These are phyloP conservation scores for Maniola jurtina DNA, from an alignment of 1,140 invertebrate genomes.

Conservation along the genomic window DNA sequence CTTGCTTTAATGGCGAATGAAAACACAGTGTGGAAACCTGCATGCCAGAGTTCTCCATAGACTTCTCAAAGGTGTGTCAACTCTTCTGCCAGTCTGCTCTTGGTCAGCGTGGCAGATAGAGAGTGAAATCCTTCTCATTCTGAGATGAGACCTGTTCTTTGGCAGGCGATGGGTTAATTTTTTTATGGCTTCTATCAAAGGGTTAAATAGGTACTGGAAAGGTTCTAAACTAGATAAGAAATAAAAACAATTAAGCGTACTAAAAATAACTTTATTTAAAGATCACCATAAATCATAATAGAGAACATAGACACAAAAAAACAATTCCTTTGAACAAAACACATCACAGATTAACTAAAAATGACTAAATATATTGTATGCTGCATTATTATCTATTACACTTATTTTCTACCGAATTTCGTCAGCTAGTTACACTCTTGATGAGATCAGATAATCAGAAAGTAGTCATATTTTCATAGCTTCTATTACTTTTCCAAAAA, in stretches of 20 bases:
- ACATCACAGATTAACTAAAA: constrained; percentile 68
- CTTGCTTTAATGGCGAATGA: too few species aligned
- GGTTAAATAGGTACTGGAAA: neutral
- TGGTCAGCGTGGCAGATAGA: too few species aligned
- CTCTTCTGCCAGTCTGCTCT: too few species aligned
- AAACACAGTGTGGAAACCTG: too few species aligned
- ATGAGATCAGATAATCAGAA: constrained; percentile 14
- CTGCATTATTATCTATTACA: constrained; percentile 35
- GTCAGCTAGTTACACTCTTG: constrained; percentile 22
- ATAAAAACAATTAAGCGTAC: constrained; percentile 34
- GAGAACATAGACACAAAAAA: constrained; percentile 50
- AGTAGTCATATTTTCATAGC: neutral
- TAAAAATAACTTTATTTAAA: constrained; percentile 70
- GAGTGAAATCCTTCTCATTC: too few species aligned
- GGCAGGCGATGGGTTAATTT: too few species aligned
- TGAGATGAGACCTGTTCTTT: too few species aligned
- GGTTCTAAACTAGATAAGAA: constrained; percentile 2
- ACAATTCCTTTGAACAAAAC: constrained; percentile 62
- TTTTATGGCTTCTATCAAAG: too few species aligned
- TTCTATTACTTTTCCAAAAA: too few species aligned
- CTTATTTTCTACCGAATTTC: constrained; percentile 8
- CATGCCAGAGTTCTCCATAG: too few species aligned
- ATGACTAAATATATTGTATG: constrained; percentile 55
- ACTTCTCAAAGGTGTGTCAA: too few species aligned
- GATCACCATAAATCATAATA: constrained; percentile 42